A percentile compares a stretch with the other conserved stretches of the same genome.
Conservation (phyloP, 2,113 vertebrate species). For the Dolichotis patagonum region DNA sequence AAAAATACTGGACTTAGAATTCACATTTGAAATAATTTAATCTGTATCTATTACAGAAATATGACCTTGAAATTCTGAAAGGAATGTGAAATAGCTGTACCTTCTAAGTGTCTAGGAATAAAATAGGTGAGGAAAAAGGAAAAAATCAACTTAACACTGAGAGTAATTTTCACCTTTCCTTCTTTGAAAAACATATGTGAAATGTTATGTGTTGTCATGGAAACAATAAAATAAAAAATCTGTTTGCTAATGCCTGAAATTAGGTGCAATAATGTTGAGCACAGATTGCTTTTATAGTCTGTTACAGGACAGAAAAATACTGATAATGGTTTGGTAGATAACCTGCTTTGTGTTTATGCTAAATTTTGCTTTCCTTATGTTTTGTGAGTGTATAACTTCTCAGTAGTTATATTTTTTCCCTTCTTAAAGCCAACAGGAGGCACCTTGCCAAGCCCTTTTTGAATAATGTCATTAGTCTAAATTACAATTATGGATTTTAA, state of each 20-base stretch:
- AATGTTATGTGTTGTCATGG: constrained; percentile 86
- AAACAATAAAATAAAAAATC: constrained; percentile 85
- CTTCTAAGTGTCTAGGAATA: constrained; percentile 62
- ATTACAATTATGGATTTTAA: constrained; percentile 7
- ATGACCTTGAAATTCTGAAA: constrained; percentile 66
- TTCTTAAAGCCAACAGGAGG: neutral
- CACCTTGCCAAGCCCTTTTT: neutral
- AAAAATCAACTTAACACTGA: constrained; percentile 75
- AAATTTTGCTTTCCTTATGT: neutral
- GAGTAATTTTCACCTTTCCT: constrained; percentile 79
- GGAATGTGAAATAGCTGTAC: constrained; percentile 60
- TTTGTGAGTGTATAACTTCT: neutral
- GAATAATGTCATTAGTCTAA: neutral
- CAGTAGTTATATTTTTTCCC: neutral
- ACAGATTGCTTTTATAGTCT: constrained; percentile 61
- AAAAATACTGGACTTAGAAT: constrained; percentile 47
- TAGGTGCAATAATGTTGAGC: constrained; percentile 69
- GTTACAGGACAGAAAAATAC: constrained; percentile 50
- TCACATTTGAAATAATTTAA: constrained; percentile 27
- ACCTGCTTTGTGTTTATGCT: neutral
- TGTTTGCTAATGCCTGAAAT: constrained; percentile 68
- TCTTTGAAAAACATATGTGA: constrained; percentile 68
- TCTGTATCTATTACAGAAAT: constrained; percentile 59
- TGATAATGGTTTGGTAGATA: neutral
- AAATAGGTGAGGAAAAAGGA: constrained; percentile 63